Evolutionary conservation across 2,113 vertebrate genomes (phyloP).

Genomic region (Laticauda colubrina): DNA sequence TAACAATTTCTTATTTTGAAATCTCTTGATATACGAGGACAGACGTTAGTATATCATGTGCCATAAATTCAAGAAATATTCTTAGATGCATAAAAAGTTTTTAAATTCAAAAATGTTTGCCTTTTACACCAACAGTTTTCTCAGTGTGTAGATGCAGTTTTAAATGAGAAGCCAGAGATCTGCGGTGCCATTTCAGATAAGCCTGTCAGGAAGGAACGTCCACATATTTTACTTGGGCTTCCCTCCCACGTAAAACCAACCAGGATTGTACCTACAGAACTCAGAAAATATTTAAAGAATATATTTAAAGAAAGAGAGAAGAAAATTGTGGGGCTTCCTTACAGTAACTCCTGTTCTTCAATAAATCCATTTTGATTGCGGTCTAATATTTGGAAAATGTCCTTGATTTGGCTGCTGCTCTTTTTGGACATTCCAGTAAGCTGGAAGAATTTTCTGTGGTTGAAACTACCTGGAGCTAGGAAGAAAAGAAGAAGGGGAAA

Average conservation of each 20-base stretch:
- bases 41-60: neutral
- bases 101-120: neutral
- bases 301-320: neutral
- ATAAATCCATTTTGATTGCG: constrained; percentile 92
- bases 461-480: constrained; percentile 89
- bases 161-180: neutral
- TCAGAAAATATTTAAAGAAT: neutral
- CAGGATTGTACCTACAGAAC: neutral
- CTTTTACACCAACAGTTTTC: neutral
- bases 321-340: constrained; percentile 41
- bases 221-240: neutral
- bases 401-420: constrained; percentile 83
- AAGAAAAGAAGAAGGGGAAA: constrained; percentile 25
- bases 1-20: neutral
- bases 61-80: neutral
- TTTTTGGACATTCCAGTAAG: constrained; percentile 90
- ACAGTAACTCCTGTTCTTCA: constrained; percentile 93
- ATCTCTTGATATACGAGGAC: neutral
- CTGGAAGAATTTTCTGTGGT: constrained; percentile 94
- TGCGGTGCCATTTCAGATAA: neutral
- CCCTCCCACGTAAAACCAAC: neutral
- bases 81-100: neutral
- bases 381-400: constrained; percentile 89
- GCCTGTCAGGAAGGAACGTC: neutral
- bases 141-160: neutral